Percentiles rank a stretch among this genome's conserved stretches.
These are phyloP conservation scores for Megaustenia siamemsis DNA, from an alignment of 2,888 invertebrate genomes.

Conservation along the genomic window DNA sequence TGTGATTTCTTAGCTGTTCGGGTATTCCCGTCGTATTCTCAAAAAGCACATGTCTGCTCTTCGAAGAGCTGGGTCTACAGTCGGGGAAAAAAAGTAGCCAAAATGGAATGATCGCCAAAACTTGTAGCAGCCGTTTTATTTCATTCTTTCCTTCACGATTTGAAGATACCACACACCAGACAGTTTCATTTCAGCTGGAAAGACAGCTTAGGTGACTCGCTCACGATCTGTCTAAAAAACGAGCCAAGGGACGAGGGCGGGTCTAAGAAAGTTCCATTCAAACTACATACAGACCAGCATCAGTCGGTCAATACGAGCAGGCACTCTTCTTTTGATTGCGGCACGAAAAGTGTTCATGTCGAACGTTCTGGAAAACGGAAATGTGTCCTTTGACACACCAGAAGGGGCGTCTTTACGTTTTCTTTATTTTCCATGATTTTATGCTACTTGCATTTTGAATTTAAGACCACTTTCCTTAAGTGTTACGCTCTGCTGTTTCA, in stretches of 20 bases:
- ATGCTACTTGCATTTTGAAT: background rate
- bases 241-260: background rate
- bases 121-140: too few relatives aligned
- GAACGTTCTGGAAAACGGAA: background rate
- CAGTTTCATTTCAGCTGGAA: background rate
- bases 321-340: background rate
- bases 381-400: background rate
- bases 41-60: too few relatives aligned
- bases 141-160: too few relatives aligned
- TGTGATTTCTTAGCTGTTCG: too few relatives aligned
- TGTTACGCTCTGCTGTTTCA: too few relatives aligned
- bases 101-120: too few relatives aligned
- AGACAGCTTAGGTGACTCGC: background rate
- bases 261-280: background rate
- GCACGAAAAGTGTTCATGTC: slow-evolving; percentile 1
- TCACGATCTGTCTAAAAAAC: slow-evolving; percentile 25
- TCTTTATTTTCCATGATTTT: background rate
- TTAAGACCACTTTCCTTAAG: background rate
- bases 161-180: too few relatives aligned
- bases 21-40: too few relatives aligned
- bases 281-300: background rate
- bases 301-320: slow-evolving; percentile 32
- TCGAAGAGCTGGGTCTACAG: too few relatives aligned
- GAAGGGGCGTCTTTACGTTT: background rate
- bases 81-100: too few relatives aligned